Percentiles rank a stretch among this genome's conserved stretches.
Conservation (phyloP, 2,113 vertebrate genomes). For the Spermophilus dauricus region DNA sequence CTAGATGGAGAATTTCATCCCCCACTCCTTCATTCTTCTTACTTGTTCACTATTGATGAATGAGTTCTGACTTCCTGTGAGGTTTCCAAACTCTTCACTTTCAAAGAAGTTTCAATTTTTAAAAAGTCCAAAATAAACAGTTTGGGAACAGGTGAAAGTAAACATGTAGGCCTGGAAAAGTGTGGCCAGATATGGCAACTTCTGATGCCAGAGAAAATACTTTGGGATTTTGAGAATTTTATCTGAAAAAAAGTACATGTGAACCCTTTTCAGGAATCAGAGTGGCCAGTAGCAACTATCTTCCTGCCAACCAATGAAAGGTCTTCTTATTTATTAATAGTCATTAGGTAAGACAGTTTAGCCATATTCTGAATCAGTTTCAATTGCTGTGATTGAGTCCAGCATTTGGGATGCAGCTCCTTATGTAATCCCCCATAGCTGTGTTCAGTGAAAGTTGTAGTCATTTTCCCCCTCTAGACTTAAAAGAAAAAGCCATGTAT, state of each 20-base stretch:
- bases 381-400: background rate
- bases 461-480: background rate
- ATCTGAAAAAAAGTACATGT: background rate
- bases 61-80: background rate
- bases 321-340: conserved; percentile 3
- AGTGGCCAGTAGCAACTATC: background rate
- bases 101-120: background rate
- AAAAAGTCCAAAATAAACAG: background rate
- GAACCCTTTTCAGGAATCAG: conserved; percentile 60
- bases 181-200: background rate
- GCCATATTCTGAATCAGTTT: conserved; percentile 30
- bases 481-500: background rate
- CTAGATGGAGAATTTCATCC: background rate
- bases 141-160: background rate
- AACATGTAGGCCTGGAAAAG: background rate
- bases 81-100: conserved; percentile 35
- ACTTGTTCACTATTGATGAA: background rate
- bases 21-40: background rate
- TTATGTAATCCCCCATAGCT: background rate
- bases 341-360: conserved; percentile 45
- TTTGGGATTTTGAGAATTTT: conserved; percentile 1
- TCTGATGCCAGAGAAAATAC: conserved; percentile 53
- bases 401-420: conserved; percentile 1
- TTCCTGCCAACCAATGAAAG: conserved; percentile 26
- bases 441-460: background rate